These are phyloP conservation scores for Euwallacea similis DNA, from an alignment of 1,140 invertebrate genomes.

Conservation along the genomic window DNA sequence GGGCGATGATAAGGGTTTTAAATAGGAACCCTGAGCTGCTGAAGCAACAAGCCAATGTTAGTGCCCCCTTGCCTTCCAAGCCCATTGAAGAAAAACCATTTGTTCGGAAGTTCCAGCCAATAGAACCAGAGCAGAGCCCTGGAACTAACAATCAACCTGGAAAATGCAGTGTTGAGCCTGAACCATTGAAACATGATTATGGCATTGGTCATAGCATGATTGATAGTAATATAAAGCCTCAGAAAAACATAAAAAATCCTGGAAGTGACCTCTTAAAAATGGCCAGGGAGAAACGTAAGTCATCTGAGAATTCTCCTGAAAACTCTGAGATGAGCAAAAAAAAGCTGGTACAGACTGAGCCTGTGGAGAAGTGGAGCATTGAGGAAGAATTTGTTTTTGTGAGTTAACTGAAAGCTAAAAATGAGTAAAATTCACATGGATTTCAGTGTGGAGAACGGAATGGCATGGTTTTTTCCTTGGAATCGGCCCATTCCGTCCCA, in stretches of 20 bases:
- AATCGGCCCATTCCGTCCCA: slow-evolving; percentile 58
- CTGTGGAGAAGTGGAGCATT: slow-evolving; percentile 36
- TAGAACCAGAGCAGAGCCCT: slow-evolving; percentile 18
- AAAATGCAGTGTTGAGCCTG: not conserved
- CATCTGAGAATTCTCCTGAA: slow-evolving; percentile 5
- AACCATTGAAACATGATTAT: slow-evolving; percentile 21
- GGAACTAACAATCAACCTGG: not conserved
- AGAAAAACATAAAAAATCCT: slow-evolving; percentile 36
- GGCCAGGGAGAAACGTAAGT: slow-evolving; percentile 43
- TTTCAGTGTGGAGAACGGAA: slow-evolving; percentile 64
- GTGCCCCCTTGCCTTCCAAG: slow-evolving; percentile 54
- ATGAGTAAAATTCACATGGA: slow-evolving; percentile 1
- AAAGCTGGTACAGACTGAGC: slow-evolving; percentile 11
- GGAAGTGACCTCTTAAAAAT: slow-evolving; percentile 41
- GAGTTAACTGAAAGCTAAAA: slow-evolving; percentile 29
- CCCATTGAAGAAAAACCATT: slow-evolving; percentile 50
- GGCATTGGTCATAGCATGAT: slow-evolving; percentile 17
- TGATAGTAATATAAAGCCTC: slow-evolving; percentile 8
- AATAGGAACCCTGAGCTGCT: slow-evolving; percentile 56
- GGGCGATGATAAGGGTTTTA: slow-evolving; percentile 68
- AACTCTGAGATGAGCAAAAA: slow-evolving; percentile 8
- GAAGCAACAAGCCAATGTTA: slow-evolving; percentile 65
- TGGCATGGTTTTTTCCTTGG: slow-evolving; percentile 69
- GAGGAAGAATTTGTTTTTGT: slow-evolving; percentile 52
- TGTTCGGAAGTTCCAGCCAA: slow-evolving; percentile 45